phyloP scores from a whole-genome alignment of 2,113 vertebrate genomes.

The Zeus faber region DNA sequence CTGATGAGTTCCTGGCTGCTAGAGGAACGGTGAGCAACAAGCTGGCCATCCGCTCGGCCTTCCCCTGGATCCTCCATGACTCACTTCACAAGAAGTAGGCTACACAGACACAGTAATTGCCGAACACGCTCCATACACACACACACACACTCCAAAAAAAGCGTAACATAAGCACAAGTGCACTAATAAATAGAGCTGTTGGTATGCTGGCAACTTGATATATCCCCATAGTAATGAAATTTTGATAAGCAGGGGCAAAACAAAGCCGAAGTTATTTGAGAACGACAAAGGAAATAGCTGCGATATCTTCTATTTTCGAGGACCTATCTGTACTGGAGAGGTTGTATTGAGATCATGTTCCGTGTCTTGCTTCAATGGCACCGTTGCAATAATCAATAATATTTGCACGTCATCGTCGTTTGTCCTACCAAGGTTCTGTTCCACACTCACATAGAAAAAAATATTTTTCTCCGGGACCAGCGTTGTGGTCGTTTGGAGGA shows the following conservation, averaged over 20 bases:
- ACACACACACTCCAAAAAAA: not conserved
- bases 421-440: too few species aligned
- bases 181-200: not conserved
- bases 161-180: not conserved
- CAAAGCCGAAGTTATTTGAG: not conserved
- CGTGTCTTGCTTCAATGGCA: too few species aligned
- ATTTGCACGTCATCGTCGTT: too few species aligned
- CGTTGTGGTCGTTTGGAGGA: too few species aligned
- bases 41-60: constrained; percentile 62
- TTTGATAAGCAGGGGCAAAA: not conserved
- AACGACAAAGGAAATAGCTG: not conserved
- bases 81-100: too few species aligned
- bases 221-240: not conserved
- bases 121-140: not conserved
- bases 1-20: constrained; percentile 73
- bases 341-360: too few species aligned
- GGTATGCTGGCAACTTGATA: constrained; percentile 1
- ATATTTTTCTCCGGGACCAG: too few species aligned
- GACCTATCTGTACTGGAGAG: too few species aligned
- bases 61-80: constrained; percentile 56
- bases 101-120: constrained; percentile 4
- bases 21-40: constrained; percentile 56
- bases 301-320: not conserved
- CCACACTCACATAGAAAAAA: too few species aligned
- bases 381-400: too few species aligned